These are phyloP conservation scores for Staurois parvus DNA, from an alignment of 2,797 vertebrate species.

Conservation along the genomic window DNA sequence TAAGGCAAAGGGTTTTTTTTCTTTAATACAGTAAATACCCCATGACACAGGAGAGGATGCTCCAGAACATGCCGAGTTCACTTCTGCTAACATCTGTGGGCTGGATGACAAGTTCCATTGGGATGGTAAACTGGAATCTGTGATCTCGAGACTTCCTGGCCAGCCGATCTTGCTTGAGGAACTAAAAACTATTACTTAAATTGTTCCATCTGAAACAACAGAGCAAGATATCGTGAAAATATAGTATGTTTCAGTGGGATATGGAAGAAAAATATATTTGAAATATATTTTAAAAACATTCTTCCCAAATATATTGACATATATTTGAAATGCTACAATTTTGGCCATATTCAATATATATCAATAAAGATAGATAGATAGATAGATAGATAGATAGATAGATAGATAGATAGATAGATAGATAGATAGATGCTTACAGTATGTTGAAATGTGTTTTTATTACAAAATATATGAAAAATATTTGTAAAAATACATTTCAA, in stretches of 20 bases:
- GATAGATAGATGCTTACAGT: too few relatives aligned
- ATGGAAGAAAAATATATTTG: too few relatives aligned
- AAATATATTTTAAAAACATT: too few relatives aligned
- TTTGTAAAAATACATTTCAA: too few relatives aligned
- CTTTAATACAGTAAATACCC: neutral
- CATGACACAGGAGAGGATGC: neutral
- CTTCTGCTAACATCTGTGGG: neutral
- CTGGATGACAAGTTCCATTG: neutral
- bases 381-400: too few relatives aligned
- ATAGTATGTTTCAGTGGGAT: neutral
- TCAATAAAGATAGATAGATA: too few relatives aligned
- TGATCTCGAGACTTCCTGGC: neutral
- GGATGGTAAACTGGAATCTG: neutral
- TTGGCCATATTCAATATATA: too few relatives aligned
- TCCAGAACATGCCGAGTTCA: neutral
- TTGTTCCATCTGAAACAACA: slow-evolving; percentile 40
- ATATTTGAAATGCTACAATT: too few relatives aligned
- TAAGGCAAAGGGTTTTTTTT: neutral
- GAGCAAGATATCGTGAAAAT: neutral
- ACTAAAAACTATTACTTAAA: slow-evolving; percentile 21
- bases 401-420: too few relatives aligned
- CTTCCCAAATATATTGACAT: too few relatives aligned
- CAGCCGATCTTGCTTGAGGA: neutral
- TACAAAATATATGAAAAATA: too few relatives aligned
- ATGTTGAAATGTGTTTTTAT: too few relatives aligned